Evolutionary conservation across 1,140 invertebrate genomes (phyloP), one percentile per base, ranked within the genome.

Genomic region (Macrocentrus cingulum): DNA sequence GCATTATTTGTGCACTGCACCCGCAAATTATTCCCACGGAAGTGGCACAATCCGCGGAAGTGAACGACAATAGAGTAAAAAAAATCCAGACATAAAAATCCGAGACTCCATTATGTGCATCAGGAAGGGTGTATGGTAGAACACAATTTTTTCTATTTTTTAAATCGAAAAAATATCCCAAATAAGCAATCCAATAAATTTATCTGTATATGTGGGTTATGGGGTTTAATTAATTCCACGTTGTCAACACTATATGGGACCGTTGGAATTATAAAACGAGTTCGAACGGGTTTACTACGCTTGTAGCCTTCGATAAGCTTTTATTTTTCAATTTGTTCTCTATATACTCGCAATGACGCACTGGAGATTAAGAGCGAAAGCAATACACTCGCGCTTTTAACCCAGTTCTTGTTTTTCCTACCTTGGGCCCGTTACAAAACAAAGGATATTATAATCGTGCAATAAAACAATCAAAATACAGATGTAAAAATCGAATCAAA

Each of bases 21-120:
- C 75, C 63, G 36, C 67, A 67, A 67, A 75, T 29, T 29, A 76
- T 75, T 76, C 73, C 74, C 74, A 75, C 73, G 73, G 70, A 72
- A 76, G 64, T 72, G 61, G 66, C 60, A 72, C 71, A 71, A 72
- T 73, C 69, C 46, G 15, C 42, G 39, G 58, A 62, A 63, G 59
- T 67, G 67, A 66, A 54, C 8, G 36, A 39, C n/a, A n/a, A n/a
- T n/a, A n/a, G n/a, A n/a, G n/a, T n/a, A n/a, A n/a, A n/a, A n/a
- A n/a, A n/a, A n/a, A n/a, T n/a, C n/a, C n/a, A n/a, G n/a, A n/a
- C n/a, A n/a, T n/a, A n/a, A n/a, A n/a, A n/a, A n/a, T n/a, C n/a
- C n/a, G n/a, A n/a, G n/a, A n/a, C n/a, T n/a, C n/a, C n/a, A n/a
- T n/a, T n/a, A n/a, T n/a, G n/a, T n/a, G n/a, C n/a, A n/a, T n/a